Percentiles rank a stretch among this genome's conserved stretches.
Evolutionary conservation across 2,797 vertebrate species (phyloP).

Genomic region (Gadopsis marmoratus): DNA sequence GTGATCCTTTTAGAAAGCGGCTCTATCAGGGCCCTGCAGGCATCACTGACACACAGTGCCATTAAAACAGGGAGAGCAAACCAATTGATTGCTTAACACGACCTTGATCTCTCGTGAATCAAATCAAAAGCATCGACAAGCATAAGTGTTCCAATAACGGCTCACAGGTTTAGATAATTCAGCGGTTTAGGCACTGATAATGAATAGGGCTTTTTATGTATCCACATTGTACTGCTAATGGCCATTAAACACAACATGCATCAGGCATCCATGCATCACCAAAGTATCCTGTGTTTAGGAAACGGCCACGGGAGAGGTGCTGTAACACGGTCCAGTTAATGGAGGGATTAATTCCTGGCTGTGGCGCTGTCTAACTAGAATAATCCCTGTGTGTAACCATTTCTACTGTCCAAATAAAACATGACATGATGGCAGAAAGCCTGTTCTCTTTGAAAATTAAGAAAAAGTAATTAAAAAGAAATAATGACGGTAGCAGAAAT

Average conservation of each 20-base stretch:
- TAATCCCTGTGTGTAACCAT: constrained; percentile 70
- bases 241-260: constrained; percentile 73
- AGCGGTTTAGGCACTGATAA: constrained; percentile 48
- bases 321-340: constrained; percentile 74
- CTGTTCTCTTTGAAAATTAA: constrained; percentile 50
- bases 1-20: constrained; percentile 33
- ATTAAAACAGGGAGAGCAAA: constrained; percentile 56
- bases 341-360: constrained; percentile 75
- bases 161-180: constrained; percentile 66
- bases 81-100: constrained; percentile 62
- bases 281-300: constrained; percentile 69
- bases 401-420: constrained; percentile 63
- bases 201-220: constrained; percentile 62
- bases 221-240: constrained; percentile 64
- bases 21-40: constrained; percentile 33
- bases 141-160: constrained; percentile 65
- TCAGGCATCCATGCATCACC: constrained; percentile 63
- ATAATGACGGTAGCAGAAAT: constrained; percentile 37
- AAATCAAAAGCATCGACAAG: constrained; percentile 70
- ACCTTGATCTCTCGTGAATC: constrained; percentile 69
- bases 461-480: constrained; percentile 52
- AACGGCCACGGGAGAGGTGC: constrained; percentile 57
- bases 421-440: constrained; percentile 53
- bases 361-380: constrained; percentile 54
- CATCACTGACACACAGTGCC: constrained; percentile 30